Evolutionary conservation across 2,888 invertebrate species (phyloP).

Genomic region (Pyralis farinalis): DNA sequence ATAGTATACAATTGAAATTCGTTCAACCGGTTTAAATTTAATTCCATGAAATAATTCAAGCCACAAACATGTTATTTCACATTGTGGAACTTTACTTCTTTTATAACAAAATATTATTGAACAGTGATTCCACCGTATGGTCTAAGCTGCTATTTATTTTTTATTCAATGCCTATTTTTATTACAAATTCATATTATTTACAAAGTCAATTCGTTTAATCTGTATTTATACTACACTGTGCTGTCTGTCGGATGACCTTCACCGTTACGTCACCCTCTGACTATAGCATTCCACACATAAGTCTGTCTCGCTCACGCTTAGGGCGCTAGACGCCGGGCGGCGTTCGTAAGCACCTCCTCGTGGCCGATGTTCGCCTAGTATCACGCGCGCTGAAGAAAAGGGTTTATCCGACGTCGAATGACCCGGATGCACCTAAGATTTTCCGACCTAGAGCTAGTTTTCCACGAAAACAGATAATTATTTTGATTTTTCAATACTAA

Average conservation of each 20-base stretch:
- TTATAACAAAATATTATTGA: no score
- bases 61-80: no score
- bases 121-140: no score
- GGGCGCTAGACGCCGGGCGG: constrained; percentile 32
- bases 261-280: constrained; percentile 51
- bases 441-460: constrained; percentile 65
- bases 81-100: no score
- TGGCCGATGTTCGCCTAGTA: constrained; percentile 68
- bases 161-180: no score
- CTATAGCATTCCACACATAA: constrained; percentile 64
- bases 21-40: no score
- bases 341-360: constrained; percentile 52
- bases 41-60: no score
- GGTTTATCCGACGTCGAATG: constrained; percentile 78
- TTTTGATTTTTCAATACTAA: constrained; percentile 14
- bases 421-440: constrained; percentile 69
- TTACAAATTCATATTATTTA: no score
- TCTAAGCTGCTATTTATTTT: no score
- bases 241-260: constrained; percentile 74
- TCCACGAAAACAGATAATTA: constrained; percentile 40
- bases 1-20: no score
- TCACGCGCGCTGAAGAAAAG: constrained; percentile 81
- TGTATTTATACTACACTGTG: constrained; percentile 46
- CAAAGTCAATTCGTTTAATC: constrained; percentile 22
- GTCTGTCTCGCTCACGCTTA: constrained; percentile 52